phyloP scores from a whole-genome alignment of 2,113 vertebrate species.

The Columba livia region DNA sequence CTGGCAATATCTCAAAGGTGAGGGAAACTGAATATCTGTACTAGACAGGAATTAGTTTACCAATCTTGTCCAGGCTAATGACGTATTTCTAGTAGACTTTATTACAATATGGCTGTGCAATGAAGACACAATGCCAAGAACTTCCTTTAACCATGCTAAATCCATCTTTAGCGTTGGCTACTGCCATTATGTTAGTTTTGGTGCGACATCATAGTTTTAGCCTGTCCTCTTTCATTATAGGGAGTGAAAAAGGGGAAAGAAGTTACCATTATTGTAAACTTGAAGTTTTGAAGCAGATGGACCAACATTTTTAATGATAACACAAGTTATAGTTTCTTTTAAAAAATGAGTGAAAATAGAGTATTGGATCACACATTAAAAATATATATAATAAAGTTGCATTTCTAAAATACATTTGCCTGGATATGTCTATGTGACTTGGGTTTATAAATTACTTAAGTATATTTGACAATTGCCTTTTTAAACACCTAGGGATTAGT shows the following conservation, averaged over 20 bases:
- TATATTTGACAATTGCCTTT: neutral
- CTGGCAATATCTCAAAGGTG: neutral
- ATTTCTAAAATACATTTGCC: neutral
- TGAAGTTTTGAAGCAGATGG: neutral
- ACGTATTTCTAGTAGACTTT: neutral
- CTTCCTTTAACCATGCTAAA: neutral
- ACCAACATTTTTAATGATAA: neutral
- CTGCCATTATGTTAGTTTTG: neutral
- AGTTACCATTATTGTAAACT: neutral
- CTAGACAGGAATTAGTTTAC: neutral
- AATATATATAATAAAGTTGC: neutral
- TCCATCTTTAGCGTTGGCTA: neutral
- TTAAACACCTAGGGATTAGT: neutral
- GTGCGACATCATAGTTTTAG: neutral
- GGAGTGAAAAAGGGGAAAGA: neutral
- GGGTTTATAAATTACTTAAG: neutral
- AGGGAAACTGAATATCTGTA: neutral
- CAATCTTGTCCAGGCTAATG: neutral
- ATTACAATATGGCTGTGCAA: neutral
- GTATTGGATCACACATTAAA: neutral
- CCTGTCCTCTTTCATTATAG: neutral
- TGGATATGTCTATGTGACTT: neutral
- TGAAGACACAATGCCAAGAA: neutral
- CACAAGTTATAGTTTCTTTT: neutral
- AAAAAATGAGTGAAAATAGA: neutral